Conservation (phyloP, 2,797 vertebrate species). For the Fistularia commersonii region DNA sequence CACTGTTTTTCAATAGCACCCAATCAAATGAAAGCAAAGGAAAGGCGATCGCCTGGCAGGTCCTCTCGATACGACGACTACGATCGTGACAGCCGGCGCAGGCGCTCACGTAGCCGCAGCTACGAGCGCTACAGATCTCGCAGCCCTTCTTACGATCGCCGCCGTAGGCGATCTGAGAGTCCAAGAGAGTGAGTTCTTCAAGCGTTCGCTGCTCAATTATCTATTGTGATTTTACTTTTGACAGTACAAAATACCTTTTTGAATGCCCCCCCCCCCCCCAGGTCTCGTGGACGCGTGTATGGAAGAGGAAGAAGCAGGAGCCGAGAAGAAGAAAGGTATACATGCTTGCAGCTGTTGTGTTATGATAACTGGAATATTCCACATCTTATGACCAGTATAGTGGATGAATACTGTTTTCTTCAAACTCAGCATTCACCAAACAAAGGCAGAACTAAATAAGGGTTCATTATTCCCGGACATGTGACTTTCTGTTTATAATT, state of each 20-base stretch:
- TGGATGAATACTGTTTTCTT: no score
- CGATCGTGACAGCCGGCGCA: conserved; percentile 78
- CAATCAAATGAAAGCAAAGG: conserved; percentile 95
- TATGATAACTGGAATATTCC: not conserved
- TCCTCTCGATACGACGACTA: conserved; percentile 92
- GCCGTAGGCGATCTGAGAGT: conserved; percentile 86
- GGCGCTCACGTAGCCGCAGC: conserved; percentile 91
- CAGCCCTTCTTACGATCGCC: conserved; percentile 90
- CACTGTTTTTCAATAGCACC: conserved; percentile 75
- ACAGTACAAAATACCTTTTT: no score
- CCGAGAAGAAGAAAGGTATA: conserved; percentile 88
- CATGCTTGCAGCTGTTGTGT: not conserved
- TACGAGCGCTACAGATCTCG: conserved; percentile 87
- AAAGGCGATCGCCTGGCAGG: conserved; percentile 84
- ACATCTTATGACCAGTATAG: not conserved
- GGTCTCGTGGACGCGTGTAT: conserved; percentile 73
- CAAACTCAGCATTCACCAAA: no score
- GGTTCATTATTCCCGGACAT: no score
- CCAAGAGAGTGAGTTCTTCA: conserved; percentile 84
- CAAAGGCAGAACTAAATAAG: no score
- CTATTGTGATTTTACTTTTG: no score
- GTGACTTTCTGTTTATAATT: no score
- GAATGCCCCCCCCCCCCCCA: conserved; percentile 16
- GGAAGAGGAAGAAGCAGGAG: conserved; percentile 89
- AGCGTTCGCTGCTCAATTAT: no score